Base-by-base conservation (phyloP, 1,140 invertebrate genomes). In the Achatina immaculata region DNA sequence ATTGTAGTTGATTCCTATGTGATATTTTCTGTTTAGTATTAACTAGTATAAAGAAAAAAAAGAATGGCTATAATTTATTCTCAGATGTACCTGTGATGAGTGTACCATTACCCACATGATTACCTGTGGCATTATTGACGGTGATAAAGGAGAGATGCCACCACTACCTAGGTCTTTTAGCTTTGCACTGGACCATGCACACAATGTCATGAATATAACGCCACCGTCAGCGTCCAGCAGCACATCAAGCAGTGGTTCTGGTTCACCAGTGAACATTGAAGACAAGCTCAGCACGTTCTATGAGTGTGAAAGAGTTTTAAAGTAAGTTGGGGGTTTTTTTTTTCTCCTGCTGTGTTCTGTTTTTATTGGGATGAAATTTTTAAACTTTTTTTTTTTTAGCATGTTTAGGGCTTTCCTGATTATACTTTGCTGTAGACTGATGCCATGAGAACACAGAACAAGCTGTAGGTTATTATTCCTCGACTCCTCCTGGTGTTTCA, bases 51-150 rank as follows among this genome's bases (percentile, higher is more conserved):
- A n/a, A n/a, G n/a, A n/a, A n/a, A n/a, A n/a, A n/a, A n/a, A n/a
- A n/a, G n/a, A n/a, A n/a, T n/a, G n/a, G n/a, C n/a, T n/a, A n/a
- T n/a, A n/a, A 36, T 34, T 73, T 58, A 51, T 28, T 83, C 84
- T 31, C 82, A 91, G 91, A 68, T 92, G 90, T 87, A 88, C 90
- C 0, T 91, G 90, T 88, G 90, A 92, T 86, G 91, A 92, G 71
- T 90, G 90, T 82, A 90, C 90, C 48, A 91, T 90, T 65, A 90
- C 88, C 28, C 90, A 91, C 73, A 88, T 91, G 87, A 91, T 90
- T 38, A 91, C 89, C 1, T 91, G 90, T 87, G 89, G 89, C 48
- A 89, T 91, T 48, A 88, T 90, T 45, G 88, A 87, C 65, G 87
- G 88, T 24, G 89, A 91, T 40, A 85, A 84, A 55, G 68, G 86